phyloP scores from a whole-genome alignment of 2,888 invertebrate genomes.

The Eristalinus aeneus region DNA sequence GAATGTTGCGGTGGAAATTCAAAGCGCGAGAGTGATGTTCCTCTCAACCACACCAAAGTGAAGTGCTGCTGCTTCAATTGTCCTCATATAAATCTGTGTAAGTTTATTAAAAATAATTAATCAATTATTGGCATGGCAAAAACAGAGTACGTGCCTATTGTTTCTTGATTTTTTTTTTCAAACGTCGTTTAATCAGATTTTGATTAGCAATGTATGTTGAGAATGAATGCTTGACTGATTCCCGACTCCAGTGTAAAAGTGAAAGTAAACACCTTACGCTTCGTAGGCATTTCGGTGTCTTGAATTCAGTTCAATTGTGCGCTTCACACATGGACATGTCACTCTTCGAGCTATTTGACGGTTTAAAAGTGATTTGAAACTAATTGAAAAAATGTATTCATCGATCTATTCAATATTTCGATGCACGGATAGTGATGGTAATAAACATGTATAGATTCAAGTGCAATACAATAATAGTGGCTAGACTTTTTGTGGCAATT shows the following conservation, averaged over 20 bases:
- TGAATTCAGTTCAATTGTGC: constrained; percentile 10
- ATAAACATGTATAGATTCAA: not conserved
- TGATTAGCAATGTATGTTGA: constrained; percentile 1
- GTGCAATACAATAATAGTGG: not conserved
- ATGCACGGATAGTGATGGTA: constrained; percentile 33
- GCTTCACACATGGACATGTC: not conserved
- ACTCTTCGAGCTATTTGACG: not conserved
- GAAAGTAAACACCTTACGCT: not conserved
- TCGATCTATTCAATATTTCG: constrained; percentile 41
- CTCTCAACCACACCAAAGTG: not conserved
- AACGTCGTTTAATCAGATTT: constrained; percentile 18
- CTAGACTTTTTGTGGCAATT: not conserved
- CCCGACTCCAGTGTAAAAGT: not conserved
- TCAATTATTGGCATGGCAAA: not conserved
- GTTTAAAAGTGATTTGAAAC: not conserved
- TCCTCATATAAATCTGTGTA: constrained; percentile 77
- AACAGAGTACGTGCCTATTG: not conserved
- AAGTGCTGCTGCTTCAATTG: constrained; percentile 77
- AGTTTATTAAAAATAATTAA: constrained; percentile 70
- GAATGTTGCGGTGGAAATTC: not conserved
- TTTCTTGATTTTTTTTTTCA: not conserved
- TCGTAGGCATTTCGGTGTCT: not conserved
- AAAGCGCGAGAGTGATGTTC: not conserved
- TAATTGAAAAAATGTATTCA: not conserved
- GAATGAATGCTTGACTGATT: not conserved